Evolutionary conservation across 2,888 invertebrate genomes (phyloP), one percentile per base, ranked within the genome.

Genomic region (Caenorhabditis japonica): DNA sequence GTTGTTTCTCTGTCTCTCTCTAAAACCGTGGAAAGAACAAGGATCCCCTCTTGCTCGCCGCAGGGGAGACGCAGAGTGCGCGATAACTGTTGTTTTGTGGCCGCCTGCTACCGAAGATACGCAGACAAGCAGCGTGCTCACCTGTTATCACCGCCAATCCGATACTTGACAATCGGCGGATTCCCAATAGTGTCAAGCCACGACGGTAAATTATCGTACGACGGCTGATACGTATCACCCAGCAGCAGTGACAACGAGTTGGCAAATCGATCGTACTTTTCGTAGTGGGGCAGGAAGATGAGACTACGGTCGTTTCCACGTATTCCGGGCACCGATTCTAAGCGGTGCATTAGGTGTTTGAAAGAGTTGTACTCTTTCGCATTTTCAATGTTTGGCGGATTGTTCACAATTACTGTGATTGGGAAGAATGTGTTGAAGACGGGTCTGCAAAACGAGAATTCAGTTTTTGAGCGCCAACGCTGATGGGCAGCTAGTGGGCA

Each of bases 401-500:
- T 66, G 39, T 85, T 83, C 17, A 87, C 85, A 38, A 83, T 79
- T 21, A 86, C 76, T 34, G 80, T 81, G 36, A 86, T 73, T 0
- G 86, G 86, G 72, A 84, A 87, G 58, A 80, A 85, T 13, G 80
- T 78, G 70, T 86, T 80, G 77, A 87, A 85, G 15, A 86, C 83
- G 13, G 83, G 81, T 43, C 85, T 79, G 61, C 27, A 76, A 70
- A 33, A 41, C 43, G 4, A 12, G 25, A 12, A 13, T n/a, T n/a
- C n/a, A n/a, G n/a, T n/a, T n/a, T n/a, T n/a, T n/a, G n/a, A n/a
- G n/a, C n/a, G n/a, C n/a, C n/a, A n/a, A n/a, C n/a, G n/a, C n/a
- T n/a, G n/a, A n/a, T n/a, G n/a, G n/a, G n/a, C n/a, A n/a, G n/a
- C n/a, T n/a, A n/a, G n/a, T n/a, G n/a, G n/a, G n/a, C n/a, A n/a